Conservation (phyloP, 2,797 vertebrate genomes). For the Epinephelus malabaricus region DNA sequence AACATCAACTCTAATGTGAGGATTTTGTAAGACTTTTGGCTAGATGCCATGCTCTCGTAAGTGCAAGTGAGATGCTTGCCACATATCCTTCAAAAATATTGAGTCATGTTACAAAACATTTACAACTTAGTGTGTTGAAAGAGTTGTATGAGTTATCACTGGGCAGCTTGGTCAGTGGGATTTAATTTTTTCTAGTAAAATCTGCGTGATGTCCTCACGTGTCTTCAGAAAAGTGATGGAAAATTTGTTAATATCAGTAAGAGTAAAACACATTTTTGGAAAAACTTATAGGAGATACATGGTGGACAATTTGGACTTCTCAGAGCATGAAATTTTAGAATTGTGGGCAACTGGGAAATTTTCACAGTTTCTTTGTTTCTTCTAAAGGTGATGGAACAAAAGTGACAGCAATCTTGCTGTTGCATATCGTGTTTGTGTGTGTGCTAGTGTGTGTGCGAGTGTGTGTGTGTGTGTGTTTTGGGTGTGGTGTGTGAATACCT, state of each 20-base stretch:
- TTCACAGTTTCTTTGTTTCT: slow-evolving; percentile 1
- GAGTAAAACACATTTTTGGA: not conserved
- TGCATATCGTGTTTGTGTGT: slow-evolving; percentile 21
- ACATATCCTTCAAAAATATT: slow-evolving; percentile 68
- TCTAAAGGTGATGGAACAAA: slow-evolving; percentile 35
- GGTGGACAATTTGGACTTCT: not conserved
- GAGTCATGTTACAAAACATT: slow-evolving; percentile 41
- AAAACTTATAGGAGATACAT: not conserved
- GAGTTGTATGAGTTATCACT: slow-evolving; percentile 43
- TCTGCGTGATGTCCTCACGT: not conserved
- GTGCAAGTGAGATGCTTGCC: slow-evolving; percentile 63
- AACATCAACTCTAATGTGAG: slow-evolving; percentile 44
- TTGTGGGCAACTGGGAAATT: not conserved
- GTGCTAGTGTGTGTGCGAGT: slow-evolving; percentile 6
- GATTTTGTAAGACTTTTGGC: slow-evolving; percentile 55
- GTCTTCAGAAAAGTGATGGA: not conserved
- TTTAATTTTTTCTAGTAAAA: slow-evolving; percentile 35
- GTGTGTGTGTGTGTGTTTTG: slow-evolving; percentile 42
- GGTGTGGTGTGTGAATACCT: slow-evolving; percentile 64
- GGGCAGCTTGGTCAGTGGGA: slow-evolving; percentile 50
- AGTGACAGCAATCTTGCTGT: slow-evolving; percentile 30
- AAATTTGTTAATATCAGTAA: not conserved
- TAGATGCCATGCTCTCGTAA: slow-evolving; percentile 7
- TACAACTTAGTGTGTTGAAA: slow-evolving; percentile 69
- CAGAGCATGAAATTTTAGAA: not conserved